phyloP scores from a whole-genome alignment of 2,888 invertebrate species.

The Diarsia brunnea region DNA sequence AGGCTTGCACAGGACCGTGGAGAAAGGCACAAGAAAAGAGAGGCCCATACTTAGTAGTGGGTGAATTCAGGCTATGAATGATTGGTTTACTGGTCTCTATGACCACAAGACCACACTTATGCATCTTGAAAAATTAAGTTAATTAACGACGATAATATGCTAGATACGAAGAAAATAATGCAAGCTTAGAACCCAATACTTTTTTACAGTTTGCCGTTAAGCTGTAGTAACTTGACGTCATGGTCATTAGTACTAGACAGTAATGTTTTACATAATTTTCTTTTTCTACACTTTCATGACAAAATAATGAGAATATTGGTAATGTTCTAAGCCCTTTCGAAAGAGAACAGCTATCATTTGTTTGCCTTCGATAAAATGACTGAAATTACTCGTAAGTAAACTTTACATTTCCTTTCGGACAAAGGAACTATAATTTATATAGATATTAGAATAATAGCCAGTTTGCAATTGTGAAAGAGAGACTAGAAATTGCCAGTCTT shows the following conservation, averaged over 20 bases:
- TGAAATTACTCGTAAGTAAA: not conserved
- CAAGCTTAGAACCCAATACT: not conserved
- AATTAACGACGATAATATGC: not conserved
- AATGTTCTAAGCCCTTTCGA: slow-evolving; percentile 16
- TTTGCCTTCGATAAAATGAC: not conserved
- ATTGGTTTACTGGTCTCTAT: not conserved
- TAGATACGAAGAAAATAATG: not conserved
- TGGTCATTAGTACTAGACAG: slow-evolving; percentile 5
- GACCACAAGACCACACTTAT: not conserved
- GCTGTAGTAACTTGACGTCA: not conserved
- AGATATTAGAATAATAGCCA: not conserved
- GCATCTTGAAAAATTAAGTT: not conserved
- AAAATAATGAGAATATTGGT: slow-evolving; percentile 24
- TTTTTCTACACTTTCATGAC: slow-evolving; percentile 18
- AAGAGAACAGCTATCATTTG: not conserved
- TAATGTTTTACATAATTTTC: slow-evolving; percentile 25
- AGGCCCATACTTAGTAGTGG: no score
- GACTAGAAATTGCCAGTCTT: not conserved
- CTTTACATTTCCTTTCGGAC: not conserved
- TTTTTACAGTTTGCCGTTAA: no score
- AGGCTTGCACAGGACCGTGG: no score
- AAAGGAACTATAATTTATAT: not conserved
- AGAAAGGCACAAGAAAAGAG: no score
- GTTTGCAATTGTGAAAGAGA: not conserved
- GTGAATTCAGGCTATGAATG: no score